These are phyloP conservation scores for Monarcha castaneiventris DNA, from an alignment of 2,113 vertebrate genomes.

Conservation along the genomic window DNA sequence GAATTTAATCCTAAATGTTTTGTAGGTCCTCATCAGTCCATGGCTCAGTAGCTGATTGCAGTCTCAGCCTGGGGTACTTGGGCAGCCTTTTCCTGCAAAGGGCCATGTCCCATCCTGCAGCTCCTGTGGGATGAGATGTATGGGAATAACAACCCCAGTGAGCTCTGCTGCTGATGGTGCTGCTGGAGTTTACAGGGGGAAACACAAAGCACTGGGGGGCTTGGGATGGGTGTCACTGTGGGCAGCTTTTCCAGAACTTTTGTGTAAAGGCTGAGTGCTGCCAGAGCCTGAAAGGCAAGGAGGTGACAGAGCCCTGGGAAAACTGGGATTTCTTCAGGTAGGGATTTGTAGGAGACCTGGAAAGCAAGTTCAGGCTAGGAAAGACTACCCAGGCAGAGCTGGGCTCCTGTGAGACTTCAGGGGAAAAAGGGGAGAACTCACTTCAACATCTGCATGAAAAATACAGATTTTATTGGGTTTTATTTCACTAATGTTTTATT, in stretches of 20 bases:
- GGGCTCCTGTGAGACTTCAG: rapidly evolving
- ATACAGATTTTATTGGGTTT: neutral
- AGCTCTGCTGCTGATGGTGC: neutral
- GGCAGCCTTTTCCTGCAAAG: neutral
- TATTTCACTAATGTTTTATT: neutral
- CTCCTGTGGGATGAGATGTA: neutral
- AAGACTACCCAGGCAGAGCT: no score
- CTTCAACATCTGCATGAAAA: rapidly evolving
- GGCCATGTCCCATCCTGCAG: neutral
- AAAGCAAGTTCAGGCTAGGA: rapidly evolving
- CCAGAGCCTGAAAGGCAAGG: neutral
- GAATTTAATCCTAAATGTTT: neutral
- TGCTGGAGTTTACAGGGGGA: neutral
- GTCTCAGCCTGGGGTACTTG: rapidly evolving
- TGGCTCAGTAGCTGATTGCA: rapidly evolving
- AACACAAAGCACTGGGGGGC: neutral
- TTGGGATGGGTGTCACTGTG: neutral
- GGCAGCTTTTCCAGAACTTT: neutral
- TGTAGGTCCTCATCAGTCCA: rapidly evolving
- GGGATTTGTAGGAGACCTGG: neutral
- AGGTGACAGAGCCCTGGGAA: neutral
- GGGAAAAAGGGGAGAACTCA: neutral
- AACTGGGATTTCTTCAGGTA: neutral
- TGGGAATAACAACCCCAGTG: neutral
- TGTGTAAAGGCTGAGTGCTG: neutral